These are phyloP conservation scores for Callipepla californica DNA, from an alignment of 2,113 vertebrate genomes.

Conservation along the genomic window DNA sequence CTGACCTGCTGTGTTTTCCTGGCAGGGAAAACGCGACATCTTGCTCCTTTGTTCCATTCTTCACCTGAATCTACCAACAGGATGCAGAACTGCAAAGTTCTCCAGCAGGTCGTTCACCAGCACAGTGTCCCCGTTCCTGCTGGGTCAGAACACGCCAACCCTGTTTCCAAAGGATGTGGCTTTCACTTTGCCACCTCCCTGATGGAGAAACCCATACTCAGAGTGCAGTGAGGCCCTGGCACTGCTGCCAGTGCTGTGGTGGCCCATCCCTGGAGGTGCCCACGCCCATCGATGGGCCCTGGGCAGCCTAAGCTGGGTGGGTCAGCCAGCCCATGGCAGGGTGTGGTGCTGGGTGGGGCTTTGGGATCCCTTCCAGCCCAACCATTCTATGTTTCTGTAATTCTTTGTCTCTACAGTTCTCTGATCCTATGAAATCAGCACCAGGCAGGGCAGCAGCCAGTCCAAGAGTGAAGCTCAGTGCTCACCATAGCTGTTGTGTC, in stretches of 20 bases:
- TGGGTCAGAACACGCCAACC: neutral
- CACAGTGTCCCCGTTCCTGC: rapidly evolving
- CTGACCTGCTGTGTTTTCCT: slow-evolving; percentile 8
- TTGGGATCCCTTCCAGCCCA: neutral
- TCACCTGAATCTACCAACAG: neutral
- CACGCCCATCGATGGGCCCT: too few species aligned
- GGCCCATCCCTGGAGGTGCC: neutral
- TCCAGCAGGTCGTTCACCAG: neutral
- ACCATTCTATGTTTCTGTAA: neutral
- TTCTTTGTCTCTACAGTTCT: too few species aligned
- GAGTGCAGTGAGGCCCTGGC: too few species aligned
- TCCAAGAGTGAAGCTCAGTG: neutral
- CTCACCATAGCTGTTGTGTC: neutral
- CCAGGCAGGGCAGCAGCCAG: neutral
- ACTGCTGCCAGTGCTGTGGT: too few species aligned
- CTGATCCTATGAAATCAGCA: neutral
- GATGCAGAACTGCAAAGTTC: neutral
- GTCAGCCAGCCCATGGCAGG: neutral
- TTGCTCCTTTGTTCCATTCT: slow-evolving; percentile 7
- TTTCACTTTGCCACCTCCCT: neutral
- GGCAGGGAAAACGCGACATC: neutral
- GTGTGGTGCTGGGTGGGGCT: neutral
- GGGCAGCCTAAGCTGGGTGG: too few species aligned
- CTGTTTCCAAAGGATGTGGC: neutral
- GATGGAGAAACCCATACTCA: neutral